A percentile compares a stretch with the other conserved stretches of the same genome.
These are phyloP conservation scores for Neocrepidodera transversa DNA, from an alignment of 2,888 invertebrate species.

Conservation along the genomic window DNA sequence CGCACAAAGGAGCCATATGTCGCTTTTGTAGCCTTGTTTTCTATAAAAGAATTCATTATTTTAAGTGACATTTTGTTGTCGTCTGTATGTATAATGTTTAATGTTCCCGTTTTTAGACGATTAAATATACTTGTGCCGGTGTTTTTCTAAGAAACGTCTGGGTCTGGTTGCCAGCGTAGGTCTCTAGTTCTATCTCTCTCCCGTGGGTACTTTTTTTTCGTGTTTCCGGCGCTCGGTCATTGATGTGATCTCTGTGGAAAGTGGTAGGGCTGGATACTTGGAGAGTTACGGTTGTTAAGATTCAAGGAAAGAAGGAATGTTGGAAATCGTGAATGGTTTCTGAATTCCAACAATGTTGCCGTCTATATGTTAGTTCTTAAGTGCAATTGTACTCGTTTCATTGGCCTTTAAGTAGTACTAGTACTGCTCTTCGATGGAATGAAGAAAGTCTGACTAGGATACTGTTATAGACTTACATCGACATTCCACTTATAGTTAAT, in stretches of 20 bases:
- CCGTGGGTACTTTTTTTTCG: constrained; percentile 50
- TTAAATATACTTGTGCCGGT: constrained; percentile 38
- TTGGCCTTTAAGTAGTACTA: constrained; percentile 20
- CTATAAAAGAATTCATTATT: constrained; percentile 18
- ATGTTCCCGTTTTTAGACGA: neutral
- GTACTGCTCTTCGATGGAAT: neutral
- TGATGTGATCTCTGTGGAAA: constrained; percentile 62
- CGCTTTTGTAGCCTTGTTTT: no score
- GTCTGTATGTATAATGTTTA: neutral
- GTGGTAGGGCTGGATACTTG: constrained; percentile 58
- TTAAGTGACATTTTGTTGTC: constrained; percentile 6
- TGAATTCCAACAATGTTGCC: constrained; percentile 54
- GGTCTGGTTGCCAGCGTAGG: constrained; percentile 47
- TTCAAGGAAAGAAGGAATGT: constrained; percentile 57
- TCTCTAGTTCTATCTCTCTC: constrained; percentile 47
- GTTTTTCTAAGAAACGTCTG: constrained; percentile 48
- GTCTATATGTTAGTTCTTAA: constrained; percentile 36
- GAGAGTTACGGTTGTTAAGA: constrained; percentile 46
- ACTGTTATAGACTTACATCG: no score
- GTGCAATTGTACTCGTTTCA: constrained; percentile 42
- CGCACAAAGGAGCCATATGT: constrained; percentile 49
- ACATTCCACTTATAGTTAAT: no score
- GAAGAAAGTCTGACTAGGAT: neutral
- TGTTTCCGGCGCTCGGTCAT: constrained; percentile 61
- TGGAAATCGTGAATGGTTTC: constrained; percentile 61